Base-by-base conservation (phyloP, 2,888 invertebrate species). In the Agrotis clavis region DNA sequence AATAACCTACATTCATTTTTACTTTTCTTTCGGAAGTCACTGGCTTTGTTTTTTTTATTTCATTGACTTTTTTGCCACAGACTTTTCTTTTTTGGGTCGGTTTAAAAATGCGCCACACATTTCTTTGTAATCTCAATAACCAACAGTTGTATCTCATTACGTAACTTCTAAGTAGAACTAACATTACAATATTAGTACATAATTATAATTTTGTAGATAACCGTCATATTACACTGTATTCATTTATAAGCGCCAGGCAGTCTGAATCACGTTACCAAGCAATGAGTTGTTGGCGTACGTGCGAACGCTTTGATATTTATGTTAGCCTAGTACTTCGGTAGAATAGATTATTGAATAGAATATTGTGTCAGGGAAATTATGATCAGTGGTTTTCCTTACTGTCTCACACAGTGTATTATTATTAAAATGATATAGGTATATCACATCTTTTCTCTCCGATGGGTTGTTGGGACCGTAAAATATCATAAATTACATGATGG, bases 191-290 rank as follows among this genome's bases (percentile, higher is more conserved):
- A 45, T 63, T 25, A 67, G 50, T 53, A 57, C 19, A 19, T 51
- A n/a, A n/a, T n/a, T n/a, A 11, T 11, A 35, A 5, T 6, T 41
- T 11, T 11, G 11, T 41, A 57, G 45, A 35, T 72, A 76, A 62
- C 51, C 53, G 16, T 16, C 13, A 45, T 30, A 48, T 60, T 21
- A 62, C 19, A 51, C 56, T 51, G 18, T 64, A 18, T 65, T 63
- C 14, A 51, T 65, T 56, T 59, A 21, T 30, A 18, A 63, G 82
- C 77, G 77, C 77, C 77, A 81, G 69, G 82, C 82, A 18, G 77
- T 77, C 77, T 77, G 54, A 47, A 14, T 64, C 16, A 19, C 18
- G 59, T 75, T 59, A 45, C 62, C 50, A 59, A 16, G 59, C 57
- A 51, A 21, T 51, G 18, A 21, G 4, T 35, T 50, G 19, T 65